Base-by-base conservation (phyloP, 2,888 invertebrate species). In the Athalia circularis region DNA sequence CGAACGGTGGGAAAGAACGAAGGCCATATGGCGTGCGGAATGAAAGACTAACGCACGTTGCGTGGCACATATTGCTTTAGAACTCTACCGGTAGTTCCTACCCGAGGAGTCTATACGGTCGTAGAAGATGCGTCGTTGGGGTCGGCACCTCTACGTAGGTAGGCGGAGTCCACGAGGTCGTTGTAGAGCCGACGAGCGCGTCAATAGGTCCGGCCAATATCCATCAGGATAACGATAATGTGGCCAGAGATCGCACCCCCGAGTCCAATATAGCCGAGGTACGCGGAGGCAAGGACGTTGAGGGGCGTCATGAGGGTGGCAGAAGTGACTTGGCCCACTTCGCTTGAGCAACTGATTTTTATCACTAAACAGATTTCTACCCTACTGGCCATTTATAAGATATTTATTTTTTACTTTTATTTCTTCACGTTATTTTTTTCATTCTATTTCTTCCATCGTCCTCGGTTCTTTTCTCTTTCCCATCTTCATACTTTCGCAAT, bases 281-380 rank as follows among this genome's bases (percentile, higher is more conserved):
- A 72, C 57, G 59, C 45, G 59, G 47, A 72, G 50, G 45, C 9
- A 72, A 47, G 59, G 59, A 59, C 59, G n/a, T 59, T 1, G 29
- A 29, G 29, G 29, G 29, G 29, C 29, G 29, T 29, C 29, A 8
- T 50, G 50, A 62, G 48, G 75, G 62, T 50, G 61, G 48, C 52
- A 62, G 75, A 75, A 75, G 29, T 65, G 64, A 79, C 65, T 79
- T 75, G 74, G 77, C 79, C 80, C 79, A 79, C 83, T 81, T 82
- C 81, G 80, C 81, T 80, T 83, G 81, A 84, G 82, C 82, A 82
- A 84, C 84, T 84, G 86, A 86, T 85, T 86, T 85, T 85, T 84
- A 85, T 84, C 83, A 78, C 75, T 62, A 75, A 64, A 75, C 75
- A 75, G 75, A 62, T 75, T 75, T 43, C 62, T 15, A 50, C 29